These are phyloP conservation scores for Odontesthes bonariensis DNA, from an alignment of 2,113 vertebrate species.

Conservation along the genomic window DNA sequence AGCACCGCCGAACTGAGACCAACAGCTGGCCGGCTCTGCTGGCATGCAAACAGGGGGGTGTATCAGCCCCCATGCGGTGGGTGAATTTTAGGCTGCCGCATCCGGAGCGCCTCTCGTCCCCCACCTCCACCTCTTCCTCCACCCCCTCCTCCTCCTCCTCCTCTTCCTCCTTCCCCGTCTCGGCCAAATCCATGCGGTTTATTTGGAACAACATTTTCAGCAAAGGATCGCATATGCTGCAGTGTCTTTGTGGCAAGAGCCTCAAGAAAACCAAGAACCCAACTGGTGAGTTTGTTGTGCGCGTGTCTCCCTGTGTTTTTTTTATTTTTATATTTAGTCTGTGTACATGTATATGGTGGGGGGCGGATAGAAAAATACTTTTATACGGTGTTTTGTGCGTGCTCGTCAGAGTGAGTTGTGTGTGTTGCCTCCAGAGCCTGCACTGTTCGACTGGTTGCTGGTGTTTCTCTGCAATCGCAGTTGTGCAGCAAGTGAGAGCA, in stretches of 20 bases:
- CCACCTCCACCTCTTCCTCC: constrained; percentile 61
- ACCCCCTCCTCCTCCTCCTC: constrained; percentile 34
- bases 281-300: constrained; percentile 91
- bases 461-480: constrained; percentile 85
- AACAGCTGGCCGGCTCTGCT: constrained; percentile 86
- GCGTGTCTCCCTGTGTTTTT: background rate
- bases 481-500: constrained; percentile 84
- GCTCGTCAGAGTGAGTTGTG: background rate
- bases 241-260: constrained; percentile 99
- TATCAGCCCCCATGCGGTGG: constrained; percentile 93
- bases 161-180: constrained; percentile 78
- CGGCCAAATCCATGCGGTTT: constrained; percentile 99
- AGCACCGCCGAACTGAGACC: constrained; percentile 90
- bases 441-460: constrained; percentile 83
- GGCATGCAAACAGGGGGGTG: constrained; percentile 98
- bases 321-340: background rate
- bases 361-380: constrained; percentile 32
- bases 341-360: constrained; percentile 1
- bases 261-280: constrained; percentile 99
- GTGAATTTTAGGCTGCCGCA: constrained; percentile 92
- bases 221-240: constrained; percentile 99
- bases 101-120: constrained; percentile 94
- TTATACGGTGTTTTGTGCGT: constrained; percentile 26
- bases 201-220: constrained; percentile 99
- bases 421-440: constrained; percentile 76